Evolutionary conservation across 2,888 invertebrate genomes (phyloP), one percentile per base, ranked within the genome.

Genomic region (Neria commutata): DNA sequence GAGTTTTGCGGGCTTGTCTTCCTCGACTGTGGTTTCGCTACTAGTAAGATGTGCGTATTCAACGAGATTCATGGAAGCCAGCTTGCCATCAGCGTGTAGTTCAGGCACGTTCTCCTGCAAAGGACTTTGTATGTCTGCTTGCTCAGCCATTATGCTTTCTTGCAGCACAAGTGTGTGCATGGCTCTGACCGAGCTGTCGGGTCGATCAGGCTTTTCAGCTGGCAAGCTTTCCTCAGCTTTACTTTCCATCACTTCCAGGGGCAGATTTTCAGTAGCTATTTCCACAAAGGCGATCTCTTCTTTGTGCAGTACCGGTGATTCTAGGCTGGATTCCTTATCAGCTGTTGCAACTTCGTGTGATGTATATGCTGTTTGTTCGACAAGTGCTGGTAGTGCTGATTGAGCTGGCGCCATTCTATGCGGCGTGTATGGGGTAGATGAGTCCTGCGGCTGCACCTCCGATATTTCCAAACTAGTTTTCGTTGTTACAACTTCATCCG

Each of bases 71-170:
- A 91, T 66, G 47, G 81, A 83, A 2, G 90, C 91, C 46, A 75
- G 84, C 70, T 86, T 87, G 48, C 78, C 78, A 54, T 83, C 81
- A 14, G 81, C 70, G 29, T 61, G 54, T 3, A 68, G 67, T 6
- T 4, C 54, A n/a, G 85, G 74, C 8, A 77, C 69, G 21, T 87
- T 81, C 51, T 86, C 85, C 2, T 83, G 80, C 79, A 89, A 88
- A 53, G 89, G 88, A 56, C 88, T 84, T 73, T 91, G 88, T 17
- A 87, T 79, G 68, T 89, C 89, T 3, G 87, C 85, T 24, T 86
- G 82, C 52, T 84, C 86, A 49, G 88, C 85, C 25, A 85, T 82
- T 29, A 93, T 73, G 64, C 87, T 83, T 62, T 86, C 82, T 42
- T 83, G 82, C 25, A 86, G 84, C n/a, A 80, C 76, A 19, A 83